phyloP scores from a whole-genome alignment of 2,797 vertebrate species.

The Merluccius polli region DNA sequence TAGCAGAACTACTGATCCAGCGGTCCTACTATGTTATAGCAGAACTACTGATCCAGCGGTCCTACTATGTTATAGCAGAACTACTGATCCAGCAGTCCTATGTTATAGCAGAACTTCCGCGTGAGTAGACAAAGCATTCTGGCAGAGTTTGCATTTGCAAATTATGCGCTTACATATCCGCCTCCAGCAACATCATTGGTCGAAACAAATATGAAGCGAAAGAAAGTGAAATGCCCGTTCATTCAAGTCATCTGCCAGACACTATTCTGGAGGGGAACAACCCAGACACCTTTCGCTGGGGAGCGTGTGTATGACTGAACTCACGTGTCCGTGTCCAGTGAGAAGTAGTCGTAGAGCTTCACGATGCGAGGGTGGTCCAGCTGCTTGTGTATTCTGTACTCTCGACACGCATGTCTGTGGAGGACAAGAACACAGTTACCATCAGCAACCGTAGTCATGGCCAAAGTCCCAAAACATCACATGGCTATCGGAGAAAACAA shows the following conservation, averaged over 20 bases:
- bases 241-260: too few relatives aligned
- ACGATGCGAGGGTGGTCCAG: slow-evolving; percentile 98
- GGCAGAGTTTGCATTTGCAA: background rate
- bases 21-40: too few relatives aligned
- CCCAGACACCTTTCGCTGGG: too few relatives aligned
- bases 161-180: too few relatives aligned
- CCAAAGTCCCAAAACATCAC: background rate
- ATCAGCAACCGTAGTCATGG: slow-evolving; percentile 35
- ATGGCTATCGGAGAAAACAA: background rate
- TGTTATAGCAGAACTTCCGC: background rate
- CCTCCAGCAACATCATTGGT: too few relatives aligned
- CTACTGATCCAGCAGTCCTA: too few relatives aligned
- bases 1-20: background rate
- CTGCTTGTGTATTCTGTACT: slow-evolving; percentile 99
- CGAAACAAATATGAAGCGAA: too few relatives aligned
- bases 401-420: slow-evolving; percentile 93
- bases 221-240: too few relatives aligned
- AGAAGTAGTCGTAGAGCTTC: slow-evolving; percentile 99
- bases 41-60: too few relatives aligned
- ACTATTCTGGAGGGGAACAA: too few relatives aligned
- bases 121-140: background rate
- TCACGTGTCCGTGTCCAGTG: slow-evolving; percentile 99
- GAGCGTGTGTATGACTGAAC: slow-evolving; percentile 48
- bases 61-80: background rate
- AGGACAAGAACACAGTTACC: slow-evolving; percentile 26